phyloP scores from a whole-genome alignment of 2,797 vertebrate species.

The Aotus griseimembra region DNA sequence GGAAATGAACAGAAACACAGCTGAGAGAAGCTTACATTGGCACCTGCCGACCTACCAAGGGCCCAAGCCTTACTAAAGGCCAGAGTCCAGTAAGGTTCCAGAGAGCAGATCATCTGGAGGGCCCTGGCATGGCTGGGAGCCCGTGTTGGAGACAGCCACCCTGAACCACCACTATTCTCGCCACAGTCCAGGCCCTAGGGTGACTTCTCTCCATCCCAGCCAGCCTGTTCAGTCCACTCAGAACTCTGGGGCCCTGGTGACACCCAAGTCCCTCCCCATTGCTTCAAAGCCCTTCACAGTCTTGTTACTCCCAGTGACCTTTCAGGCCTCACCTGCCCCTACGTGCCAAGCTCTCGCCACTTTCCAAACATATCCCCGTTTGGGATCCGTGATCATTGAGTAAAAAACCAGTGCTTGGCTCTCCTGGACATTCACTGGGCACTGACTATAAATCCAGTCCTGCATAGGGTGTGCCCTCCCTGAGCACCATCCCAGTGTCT shows the following conservation, averaged over 20 bases:
- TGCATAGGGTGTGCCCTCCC: not conserved
- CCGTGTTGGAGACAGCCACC: not conserved
- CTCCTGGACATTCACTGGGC: not conserved
- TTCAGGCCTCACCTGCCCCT: not conserved
- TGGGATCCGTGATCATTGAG: not conserved
- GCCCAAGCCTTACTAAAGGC: not conserved
- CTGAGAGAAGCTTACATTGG: not conserved
- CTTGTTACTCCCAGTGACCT: not conserved
- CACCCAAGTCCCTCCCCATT: not conserved
- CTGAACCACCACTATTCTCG: not conserved
- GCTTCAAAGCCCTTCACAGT: not conserved
- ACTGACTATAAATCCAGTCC: not conserved
- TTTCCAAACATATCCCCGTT: not conserved
- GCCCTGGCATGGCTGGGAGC: not conserved
- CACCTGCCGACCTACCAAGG: not conserved
- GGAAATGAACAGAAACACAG: not conserved
- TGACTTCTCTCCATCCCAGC: not conserved
- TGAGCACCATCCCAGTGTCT: not conserved
- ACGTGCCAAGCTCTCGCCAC: not conserved
- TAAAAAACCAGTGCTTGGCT: not conserved
- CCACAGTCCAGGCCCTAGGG: not conserved
- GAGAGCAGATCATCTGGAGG: not conserved
- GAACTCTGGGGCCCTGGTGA: not conserved
- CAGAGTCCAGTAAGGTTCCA: not conserved
- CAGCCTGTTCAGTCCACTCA: not conserved